A percentile compares a stretch with the other conserved stretches of the same genome.
Conservation (phyloP, 1,140 invertebrate genomes). For the Wiebesia pumilae region DNA sequence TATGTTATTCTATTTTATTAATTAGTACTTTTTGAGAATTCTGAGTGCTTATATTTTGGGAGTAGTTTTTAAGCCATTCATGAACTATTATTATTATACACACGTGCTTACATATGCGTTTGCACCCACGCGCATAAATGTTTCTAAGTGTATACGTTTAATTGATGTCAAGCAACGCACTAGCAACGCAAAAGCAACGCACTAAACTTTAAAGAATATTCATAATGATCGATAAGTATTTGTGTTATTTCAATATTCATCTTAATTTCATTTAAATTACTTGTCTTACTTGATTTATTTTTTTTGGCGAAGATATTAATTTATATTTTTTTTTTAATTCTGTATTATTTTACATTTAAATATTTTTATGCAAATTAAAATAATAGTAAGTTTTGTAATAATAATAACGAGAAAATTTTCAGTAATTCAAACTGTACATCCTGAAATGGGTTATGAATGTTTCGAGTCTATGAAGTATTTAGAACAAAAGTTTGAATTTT, state of each 20-base stretch:
- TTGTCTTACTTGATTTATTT: neutral
- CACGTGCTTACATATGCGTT: neutral
- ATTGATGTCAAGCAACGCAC: neutral
- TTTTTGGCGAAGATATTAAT: no score
- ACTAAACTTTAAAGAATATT: neutral
- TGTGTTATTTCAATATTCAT: neutral
- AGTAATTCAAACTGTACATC: neutral
- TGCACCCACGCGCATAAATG: neutral
- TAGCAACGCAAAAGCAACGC: neutral
- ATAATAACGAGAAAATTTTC: neutral
- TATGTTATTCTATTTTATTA: no score
- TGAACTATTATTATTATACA: slow-evolving; percentile 13
- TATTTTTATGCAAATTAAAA: neutral
- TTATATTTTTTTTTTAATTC: no score
- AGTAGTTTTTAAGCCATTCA: neutral
- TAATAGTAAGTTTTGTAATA: neutral
- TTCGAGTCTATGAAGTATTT: no score
- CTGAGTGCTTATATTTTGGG: neutral
- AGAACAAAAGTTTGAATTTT: no score
- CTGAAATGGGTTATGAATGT: neutral
- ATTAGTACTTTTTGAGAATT: no score
- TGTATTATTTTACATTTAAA: neutral
- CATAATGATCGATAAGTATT: neutral
- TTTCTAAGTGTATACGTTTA: neutral
- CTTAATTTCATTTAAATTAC: neutral